Conservation (phyloP, 2,888 invertebrate species). For the Tachina lurida region DNA sequence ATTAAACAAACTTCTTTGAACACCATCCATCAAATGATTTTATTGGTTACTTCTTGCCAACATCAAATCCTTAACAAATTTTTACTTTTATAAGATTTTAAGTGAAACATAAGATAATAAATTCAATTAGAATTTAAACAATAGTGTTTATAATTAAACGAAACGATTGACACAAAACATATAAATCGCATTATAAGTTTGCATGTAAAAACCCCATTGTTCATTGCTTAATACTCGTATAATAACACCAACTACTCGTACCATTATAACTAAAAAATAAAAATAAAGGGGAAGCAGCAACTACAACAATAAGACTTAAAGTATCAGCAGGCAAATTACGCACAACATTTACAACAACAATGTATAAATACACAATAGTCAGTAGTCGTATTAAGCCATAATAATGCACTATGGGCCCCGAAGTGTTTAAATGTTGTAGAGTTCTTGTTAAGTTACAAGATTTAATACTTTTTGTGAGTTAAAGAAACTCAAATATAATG, state of each 20-base stretch:
- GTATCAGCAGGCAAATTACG: constrained; percentile 59
- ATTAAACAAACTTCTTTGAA: too few relatives aligned
- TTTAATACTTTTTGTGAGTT: too few relatives aligned
- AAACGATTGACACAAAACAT: constrained; percentile 67
- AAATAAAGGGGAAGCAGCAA: background rate
- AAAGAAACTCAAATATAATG: too few relatives aligned
- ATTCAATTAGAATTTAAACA: background rate
- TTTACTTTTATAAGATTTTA: background rate
- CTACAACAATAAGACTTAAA: background rate
- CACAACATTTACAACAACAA: constrained; percentile 40
- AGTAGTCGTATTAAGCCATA: background rate
- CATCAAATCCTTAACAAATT: background rate
- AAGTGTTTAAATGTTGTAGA: too few relatives aligned
- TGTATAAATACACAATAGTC: background rate
- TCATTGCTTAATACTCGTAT: constrained; percentile 38
- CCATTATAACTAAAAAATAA: too few relatives aligned
- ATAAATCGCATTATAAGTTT: constrained; percentile 71
- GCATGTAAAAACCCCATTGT: constrained; percentile 62
- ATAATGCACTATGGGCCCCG: constrained; percentile 4
- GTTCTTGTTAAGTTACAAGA: too few relatives aligned
- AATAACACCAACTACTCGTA: constrained; percentile 3
- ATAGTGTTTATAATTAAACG: constrained; percentile 8
- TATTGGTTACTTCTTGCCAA: too few relatives aligned
- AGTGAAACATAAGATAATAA: background rate
- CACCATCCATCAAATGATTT: too few relatives aligned